phyloP scores from a whole-genome alignment of 2,113 vertebrate genomes.

The Rhinoderma darwinii region DNA sequence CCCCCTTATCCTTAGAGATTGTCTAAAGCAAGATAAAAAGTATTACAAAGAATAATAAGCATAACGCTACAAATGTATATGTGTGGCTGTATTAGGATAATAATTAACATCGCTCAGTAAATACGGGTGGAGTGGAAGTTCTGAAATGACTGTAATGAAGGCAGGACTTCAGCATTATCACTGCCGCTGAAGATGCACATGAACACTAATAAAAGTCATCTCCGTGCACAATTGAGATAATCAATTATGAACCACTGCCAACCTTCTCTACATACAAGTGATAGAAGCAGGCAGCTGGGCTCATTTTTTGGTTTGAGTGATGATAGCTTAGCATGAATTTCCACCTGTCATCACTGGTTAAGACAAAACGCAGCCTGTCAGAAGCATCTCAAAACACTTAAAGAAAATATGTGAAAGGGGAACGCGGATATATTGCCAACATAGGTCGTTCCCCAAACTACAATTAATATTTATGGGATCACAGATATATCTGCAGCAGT shows the following conservation, averaged over 20 bases:
- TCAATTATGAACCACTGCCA: conserved; percentile 26
- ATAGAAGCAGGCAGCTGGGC: conserved; percentile 60
- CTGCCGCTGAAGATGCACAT: background rate
- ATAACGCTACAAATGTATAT: background rate
- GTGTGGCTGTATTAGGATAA: background rate
- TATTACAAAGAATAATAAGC: background rate
- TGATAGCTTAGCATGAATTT: conserved; percentile 23
- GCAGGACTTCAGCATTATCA: background rate
- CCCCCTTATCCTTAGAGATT: too few species aligned
- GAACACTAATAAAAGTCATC: conserved; percentile 1
- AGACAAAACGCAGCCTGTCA: conserved; percentile 44
- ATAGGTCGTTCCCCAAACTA: background rate
- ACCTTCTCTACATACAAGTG: background rate
- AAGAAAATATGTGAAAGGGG: conserved; percentile 30
- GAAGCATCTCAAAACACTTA: conserved; percentile 49
- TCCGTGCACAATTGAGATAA: background rate
- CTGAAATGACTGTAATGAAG: background rate
- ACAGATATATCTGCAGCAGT: background rate
- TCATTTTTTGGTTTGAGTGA: conserved; percentile 52
- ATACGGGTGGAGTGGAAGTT: background rate
- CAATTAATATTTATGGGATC: conserved; percentile 15
- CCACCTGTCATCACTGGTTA: conserved; percentile 56
- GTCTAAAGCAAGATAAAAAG: background rate
- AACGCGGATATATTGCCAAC: conserved; percentile 26
- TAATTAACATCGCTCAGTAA: background rate